Base-by-base conservation (phyloP, 2,888 invertebrate genomes). In the Rhingia rostrata region DNA sequence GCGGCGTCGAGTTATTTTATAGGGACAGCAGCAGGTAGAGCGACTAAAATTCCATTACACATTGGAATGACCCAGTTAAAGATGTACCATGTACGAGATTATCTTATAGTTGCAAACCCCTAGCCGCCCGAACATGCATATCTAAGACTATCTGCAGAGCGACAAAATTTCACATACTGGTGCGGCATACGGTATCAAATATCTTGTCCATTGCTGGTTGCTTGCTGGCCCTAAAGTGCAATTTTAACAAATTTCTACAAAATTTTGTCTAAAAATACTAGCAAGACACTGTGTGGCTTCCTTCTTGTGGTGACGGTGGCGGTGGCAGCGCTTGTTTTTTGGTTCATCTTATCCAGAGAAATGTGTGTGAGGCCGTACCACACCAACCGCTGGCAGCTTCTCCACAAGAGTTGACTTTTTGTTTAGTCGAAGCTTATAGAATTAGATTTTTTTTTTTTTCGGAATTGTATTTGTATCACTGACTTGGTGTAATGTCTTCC, bases 251-350 rank as follows among this genome's bases (percentile, higher is more conserved):
- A 74, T 73, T 73, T 73, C 73, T 51, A 22, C 22, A 73, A 80
- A 79, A 67, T 74, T 73, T 69, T 80, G 47, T 80, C 80, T 80
- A 80, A 80, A 80, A 74, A 80, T 80, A 80, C 80, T 69, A 69
- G 63, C 80, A 73, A 79, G 72, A 66, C 53, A 41, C 33, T 53
- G 30, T 35, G 67, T 61, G 60, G 67, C 67, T 67, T 61, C 53
- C 45, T 75, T 41, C 39, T 77, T 32, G 14, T 43, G 32, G 33
- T 22, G 53, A 7, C 7, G 53, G 47, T n/a, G 47, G 54, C 37
- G 49, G 56, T 39, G 45, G 51, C 12, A 33, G 61, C 30, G 37
- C 35, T 54, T 41, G 53, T 39, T 54, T 73, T 66, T 66, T 73
- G 66, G 53, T 35, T 37, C 5, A 51, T 30, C 7, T 9, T 30